phyloP scores from a whole-genome alignment of 2,113 vertebrate species.

The Excalfactoria chinensis region DNA sequence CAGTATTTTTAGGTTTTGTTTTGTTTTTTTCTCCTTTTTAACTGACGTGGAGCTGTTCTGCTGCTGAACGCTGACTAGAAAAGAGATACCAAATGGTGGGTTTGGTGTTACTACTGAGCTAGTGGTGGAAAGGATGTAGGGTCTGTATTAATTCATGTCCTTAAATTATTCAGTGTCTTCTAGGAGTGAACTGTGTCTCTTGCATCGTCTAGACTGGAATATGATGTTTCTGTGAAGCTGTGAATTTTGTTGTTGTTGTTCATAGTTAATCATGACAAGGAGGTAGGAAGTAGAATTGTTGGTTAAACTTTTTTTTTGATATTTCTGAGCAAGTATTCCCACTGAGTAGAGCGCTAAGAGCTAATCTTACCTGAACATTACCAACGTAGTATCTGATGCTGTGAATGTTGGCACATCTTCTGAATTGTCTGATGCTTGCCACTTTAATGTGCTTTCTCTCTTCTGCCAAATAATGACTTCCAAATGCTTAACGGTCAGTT shows the following conservation, averaged over 20 bases:
- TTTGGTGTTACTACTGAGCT: neutral
- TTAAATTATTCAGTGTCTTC: neutral
- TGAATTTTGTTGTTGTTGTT: neutral
- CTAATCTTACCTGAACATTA: neutral
- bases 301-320: neutral
- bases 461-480: constrained; percentile 22
- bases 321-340: neutral
- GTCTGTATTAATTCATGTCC: neutral
- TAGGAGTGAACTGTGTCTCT: accelerated
- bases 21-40: neutral
- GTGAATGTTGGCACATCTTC: neutral
- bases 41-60: neutral
- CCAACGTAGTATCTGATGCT: neutral
- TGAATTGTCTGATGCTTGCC: neutral
- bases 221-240: neutral
- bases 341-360: neutral
- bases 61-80: neutral
- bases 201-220: neutral
- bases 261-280: neutral
- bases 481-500: neutral
- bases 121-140: neutral
- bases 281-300: neutral
- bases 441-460: neutral
- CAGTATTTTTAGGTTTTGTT: too few relatives aligned
- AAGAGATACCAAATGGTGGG: neutral